Evolutionary conservation across 2,888 invertebrate genomes (phyloP).

Genomic region (Eupithecia subfuscata): DNA sequence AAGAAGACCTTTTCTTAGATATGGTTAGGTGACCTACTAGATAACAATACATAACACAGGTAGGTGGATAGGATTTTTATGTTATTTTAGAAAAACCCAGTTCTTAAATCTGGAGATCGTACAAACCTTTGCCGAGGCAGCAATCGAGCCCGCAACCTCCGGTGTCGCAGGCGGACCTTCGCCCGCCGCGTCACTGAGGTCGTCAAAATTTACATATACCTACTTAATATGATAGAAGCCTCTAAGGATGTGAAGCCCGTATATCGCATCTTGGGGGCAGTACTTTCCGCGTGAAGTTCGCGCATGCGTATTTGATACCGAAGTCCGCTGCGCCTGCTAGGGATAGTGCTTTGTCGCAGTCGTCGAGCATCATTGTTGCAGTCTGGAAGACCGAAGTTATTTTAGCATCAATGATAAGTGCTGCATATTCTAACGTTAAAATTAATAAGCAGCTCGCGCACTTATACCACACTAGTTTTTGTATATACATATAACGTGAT

Average conservation of each 20-base stretch:
- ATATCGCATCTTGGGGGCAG: conserved; percentile 90
- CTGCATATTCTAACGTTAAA: too few species aligned
- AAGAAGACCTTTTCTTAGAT: too few species aligned
- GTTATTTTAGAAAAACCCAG: neutral
- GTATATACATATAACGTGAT: too few species aligned
- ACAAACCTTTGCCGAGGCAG: neutral
- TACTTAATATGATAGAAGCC: neutral
- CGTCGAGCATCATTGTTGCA: conserved; percentile 92
- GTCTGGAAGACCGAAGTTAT: conserved; percentile 81
- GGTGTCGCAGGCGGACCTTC: neutral
- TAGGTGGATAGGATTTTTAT: too few species aligned
- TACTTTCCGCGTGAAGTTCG: conserved; percentile 89
- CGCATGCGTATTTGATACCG: conserved; percentile 91
- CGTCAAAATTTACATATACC: neutral
- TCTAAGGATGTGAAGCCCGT: neutral
- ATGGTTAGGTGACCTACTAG: too few species aligned
- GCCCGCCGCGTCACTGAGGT: neutral
- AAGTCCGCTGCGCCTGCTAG: conserved; percentile 88
- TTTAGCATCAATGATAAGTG: too few species aligned
- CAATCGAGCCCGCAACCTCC: neutral
- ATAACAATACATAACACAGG: too few species aligned
- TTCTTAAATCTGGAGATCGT: neutral
- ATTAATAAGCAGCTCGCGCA: too few species aligned
- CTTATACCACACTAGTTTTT: too few species aligned
- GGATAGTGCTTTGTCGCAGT: conserved; percentile 94